Conservation (phyloP, 2,113 vertebrate genomes). For the Bothrops jararaca region DNA sequence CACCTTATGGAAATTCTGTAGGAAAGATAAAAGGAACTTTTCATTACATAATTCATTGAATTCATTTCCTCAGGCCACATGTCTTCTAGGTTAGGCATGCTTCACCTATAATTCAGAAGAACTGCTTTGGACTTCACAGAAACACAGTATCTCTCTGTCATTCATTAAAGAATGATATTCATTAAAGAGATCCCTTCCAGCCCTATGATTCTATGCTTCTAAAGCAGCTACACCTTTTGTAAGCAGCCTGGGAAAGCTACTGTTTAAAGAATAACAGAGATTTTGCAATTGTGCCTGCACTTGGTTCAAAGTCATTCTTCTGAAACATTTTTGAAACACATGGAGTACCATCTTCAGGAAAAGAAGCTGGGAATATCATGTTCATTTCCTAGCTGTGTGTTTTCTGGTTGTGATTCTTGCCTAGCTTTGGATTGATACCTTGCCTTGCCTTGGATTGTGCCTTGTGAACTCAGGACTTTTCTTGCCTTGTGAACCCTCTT, state of each 20-base stretch:
- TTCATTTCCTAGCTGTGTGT: not conserved
- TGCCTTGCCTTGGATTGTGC: not conserved
- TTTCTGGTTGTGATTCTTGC: not conserved
- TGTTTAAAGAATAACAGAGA: not conserved
- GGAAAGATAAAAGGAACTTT: not conserved
- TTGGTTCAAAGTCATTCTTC: not conserved
- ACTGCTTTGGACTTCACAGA: not conserved
- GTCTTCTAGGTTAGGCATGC: not conserved
- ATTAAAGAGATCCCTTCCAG: not conserved
- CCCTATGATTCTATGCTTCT: not conserved
- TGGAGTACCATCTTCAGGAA: not conserved
- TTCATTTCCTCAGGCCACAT: not conserved
- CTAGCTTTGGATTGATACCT: not conserved
- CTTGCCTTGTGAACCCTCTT: not conserved
- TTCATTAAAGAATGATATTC: not conserved
- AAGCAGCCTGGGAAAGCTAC: not conserved
- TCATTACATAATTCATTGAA: not conserved
- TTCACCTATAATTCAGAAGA: not conserved
- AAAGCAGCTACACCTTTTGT: not conserved
- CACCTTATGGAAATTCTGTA: conserved; percentile 15
- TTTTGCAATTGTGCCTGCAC: not conserved
- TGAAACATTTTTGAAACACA: not conserved
- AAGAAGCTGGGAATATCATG: not conserved
- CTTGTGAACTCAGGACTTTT: too few relatives aligned
- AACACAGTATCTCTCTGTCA: not conserved